Percentiles rank a stretch among this genome's conserved stretches.
These are phyloP conservation scores for Macrochelys suwanniensis DNA, from an alignment of 2,797 vertebrate species.

Conservation along the genomic window DNA sequence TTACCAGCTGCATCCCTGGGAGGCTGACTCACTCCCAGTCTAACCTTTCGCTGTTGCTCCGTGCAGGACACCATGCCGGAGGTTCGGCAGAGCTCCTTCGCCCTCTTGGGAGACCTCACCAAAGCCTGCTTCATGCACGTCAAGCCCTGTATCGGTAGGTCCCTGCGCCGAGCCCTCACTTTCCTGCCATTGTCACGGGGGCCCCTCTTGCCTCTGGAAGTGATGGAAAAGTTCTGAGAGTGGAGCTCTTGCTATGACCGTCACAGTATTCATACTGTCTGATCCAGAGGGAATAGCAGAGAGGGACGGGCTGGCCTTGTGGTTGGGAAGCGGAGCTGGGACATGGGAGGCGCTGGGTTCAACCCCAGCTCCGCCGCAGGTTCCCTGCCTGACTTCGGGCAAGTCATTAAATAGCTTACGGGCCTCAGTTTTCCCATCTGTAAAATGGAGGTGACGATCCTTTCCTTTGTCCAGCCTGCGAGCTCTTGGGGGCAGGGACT, in stretches of 20 bases:
- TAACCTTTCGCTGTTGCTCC: not conserved
- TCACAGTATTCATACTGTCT: constrained; percentile 59
- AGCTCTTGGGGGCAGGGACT: not conserved
- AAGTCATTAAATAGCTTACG: not conserved
- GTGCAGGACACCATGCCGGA: constrained; percentile 94
- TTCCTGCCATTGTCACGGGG: not conserved
- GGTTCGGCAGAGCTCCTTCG: constrained; percentile 95
- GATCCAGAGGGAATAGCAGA: not conserved
- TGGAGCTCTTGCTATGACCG: not conserved
- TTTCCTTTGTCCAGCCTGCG: not conserved
- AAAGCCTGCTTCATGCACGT: constrained; percentile 96
- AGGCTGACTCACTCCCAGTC: rapidly evolving
- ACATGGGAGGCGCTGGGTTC: not conserved
- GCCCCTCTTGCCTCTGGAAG: not conserved
- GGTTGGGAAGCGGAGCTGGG: not conserved
- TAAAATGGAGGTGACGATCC: not conserved
- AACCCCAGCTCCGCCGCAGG: not conserved
- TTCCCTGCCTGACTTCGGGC: not conserved
- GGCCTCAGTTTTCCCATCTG: not conserved
- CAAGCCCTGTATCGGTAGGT: constrained; percentile 93
- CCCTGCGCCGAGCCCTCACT: not conserved
- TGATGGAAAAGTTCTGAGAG: not conserved
- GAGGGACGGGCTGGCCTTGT: not conserved
- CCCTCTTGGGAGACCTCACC: constrained; percentile 92
- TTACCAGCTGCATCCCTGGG: not conserved